These are phyloP conservation scores for Oncorhynchus gorbuscha DNA, from an alignment of 2,113 vertebrate genomes.

Conservation along the genomic window DNA sequence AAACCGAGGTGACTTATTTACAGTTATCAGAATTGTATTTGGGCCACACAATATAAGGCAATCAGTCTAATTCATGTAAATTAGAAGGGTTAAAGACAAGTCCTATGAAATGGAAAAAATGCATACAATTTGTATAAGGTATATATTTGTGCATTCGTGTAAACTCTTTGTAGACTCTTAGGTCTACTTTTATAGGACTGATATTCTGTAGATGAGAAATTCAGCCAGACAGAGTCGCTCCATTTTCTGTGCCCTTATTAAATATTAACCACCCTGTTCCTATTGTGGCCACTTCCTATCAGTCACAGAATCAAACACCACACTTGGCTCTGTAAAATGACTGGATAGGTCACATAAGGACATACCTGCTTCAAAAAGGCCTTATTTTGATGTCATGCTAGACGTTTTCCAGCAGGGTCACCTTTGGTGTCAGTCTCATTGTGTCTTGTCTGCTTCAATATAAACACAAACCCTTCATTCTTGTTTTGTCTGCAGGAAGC, in stretches of 20 bases:
- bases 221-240: background rate
- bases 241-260: background rate
- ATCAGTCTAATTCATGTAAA: background rate
- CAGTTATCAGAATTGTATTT: background rate
- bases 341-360: background rate
- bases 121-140: too few relatives aligned
- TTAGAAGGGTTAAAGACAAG: background rate
- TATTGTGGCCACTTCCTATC: background rate
- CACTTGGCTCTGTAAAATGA: background rate
- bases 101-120: background rate
- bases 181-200: background rate
- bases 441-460: background rate
- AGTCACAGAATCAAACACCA: background rate
- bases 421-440: background rate
- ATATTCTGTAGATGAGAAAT: too few relatives aligned
- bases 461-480: too few relatives aligned
- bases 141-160: too few relatives aligned
- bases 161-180: too few relatives aligned
- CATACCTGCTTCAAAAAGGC: background rate
- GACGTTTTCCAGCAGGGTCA: too few relatives aligned
- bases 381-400: background rate
- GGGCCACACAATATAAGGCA: background rate
- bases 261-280: constrained; percentile 3
- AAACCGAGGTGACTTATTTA: background rate
- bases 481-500: constrained; percentile 79